A percentile compares a stretch with the other conserved stretches of the same genome.
Conservation (phyloP, 37 sponge, comb jelly and placozoan species). For the Spongilla lacustris region DNA sequence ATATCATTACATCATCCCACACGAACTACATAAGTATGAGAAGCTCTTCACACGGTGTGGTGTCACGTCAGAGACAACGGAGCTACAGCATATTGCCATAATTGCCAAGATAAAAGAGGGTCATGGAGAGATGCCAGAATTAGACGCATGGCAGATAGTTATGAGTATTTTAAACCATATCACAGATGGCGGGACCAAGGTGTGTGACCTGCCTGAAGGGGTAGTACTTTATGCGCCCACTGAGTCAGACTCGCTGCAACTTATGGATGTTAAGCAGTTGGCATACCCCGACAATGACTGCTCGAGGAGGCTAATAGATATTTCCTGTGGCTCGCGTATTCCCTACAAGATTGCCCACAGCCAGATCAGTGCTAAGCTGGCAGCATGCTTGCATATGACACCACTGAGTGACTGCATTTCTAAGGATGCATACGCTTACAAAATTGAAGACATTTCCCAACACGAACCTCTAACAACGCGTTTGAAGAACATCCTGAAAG, state of each 20-base stretch:
- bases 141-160: conserved; percentile 33
- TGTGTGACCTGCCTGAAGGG: neutral
- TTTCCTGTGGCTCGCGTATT: neutral
- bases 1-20: conserved; percentile 42
- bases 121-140: neutral
- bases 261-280: conserved; percentile 13
- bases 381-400: neutral
- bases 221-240: conserved; percentile 27
- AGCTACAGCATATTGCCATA: conserved; percentile 32
- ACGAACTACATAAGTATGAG: neutral
- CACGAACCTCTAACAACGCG: conserved; percentile 47
- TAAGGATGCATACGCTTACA: too few relatives aligned
- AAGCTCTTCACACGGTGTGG: conserved; percentile 40
- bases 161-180: conserved; percentile 52
- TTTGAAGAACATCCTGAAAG: conserved; percentile 40
- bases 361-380: neutral
- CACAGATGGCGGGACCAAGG: conserved; percentile 20
- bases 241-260: conserved; percentile 21
- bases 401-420: conserved; percentile 23
- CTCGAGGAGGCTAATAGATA: conserved; percentile 4
- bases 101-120: conserved; percentile 14
- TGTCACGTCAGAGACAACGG: conserved; percentile 2
- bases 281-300: conserved; percentile 53
- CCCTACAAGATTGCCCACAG: neutral
- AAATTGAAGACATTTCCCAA: conserved; percentile 43